Evolutionary conservation across 2,113 vertebrate species (phyloP), one percentile per base, ranked within the genome.

Genomic region (Riparia riparia): DNA sequence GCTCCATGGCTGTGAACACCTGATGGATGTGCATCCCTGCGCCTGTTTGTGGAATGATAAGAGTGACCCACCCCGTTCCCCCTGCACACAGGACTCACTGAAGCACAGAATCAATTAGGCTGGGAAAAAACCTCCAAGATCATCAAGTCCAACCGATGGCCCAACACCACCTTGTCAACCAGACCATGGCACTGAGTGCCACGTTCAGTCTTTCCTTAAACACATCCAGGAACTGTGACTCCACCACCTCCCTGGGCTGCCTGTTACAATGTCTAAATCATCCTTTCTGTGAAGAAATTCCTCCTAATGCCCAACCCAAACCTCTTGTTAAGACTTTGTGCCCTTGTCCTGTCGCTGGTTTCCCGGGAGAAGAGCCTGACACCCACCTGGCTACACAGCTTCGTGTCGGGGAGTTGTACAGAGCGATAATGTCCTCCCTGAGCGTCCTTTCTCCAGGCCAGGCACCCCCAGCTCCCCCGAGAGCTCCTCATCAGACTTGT

Each of bases 351-450:
- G 37, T 39, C 1, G 4, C 49, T 39, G 51, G 17, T 37, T 44
- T 7, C 32, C 28, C 5, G 15, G 37, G 15, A 51, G 68, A 22
- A 66, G 26, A 29, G 32, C 32, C 60, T 4, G 17, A 32, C 51
- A 5, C 12, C 21, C 18, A 2, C 12, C 31, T 2, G 44, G 44
- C 86, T 9, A 1, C 50, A 31, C 50, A 31, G 5, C 21, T 44
- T 87, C 37, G 34, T 10, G 12, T 6, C 4, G 4, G 58, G 45
- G 25, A 17, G 31, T 0, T 50, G 42, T 22, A 2, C 29, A 11
- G 32, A 54, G 41, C 8, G 0, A 1, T 6, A 1, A 39, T 7
- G 20, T 7, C 9, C 14, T 11, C 21, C 7, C 44, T 8, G 12
- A 58, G 17, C 5, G 2, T 39, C 68, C 77, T 51, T 21, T 44